Evolutionary conservation across 2,113 vertebrate species (phyloP).

Genomic region (Epinephelus cyanopodus): DNA sequence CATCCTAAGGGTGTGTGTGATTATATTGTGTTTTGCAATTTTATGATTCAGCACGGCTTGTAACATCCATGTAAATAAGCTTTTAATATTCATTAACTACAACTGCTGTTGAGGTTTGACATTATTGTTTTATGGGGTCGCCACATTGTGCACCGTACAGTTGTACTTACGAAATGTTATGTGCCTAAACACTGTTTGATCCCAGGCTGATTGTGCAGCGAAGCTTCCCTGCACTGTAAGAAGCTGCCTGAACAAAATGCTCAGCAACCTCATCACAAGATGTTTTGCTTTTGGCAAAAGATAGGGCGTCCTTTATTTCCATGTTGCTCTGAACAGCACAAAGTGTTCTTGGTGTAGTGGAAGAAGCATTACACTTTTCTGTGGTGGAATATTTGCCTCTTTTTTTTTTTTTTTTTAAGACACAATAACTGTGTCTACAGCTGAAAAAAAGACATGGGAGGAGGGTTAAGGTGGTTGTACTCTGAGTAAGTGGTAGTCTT

Average conservation of each 20-base stretch:
- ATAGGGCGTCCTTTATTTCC: conserved; percentile 19
- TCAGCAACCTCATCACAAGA: conserved; percentile 20
- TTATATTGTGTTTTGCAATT: conserved; percentile 56
- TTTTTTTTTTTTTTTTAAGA: conserved; percentile 29
- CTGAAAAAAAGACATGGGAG: conserved; percentile 24
- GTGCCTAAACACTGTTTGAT: conserved; percentile 41
- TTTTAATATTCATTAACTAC: conserved; percentile 53
- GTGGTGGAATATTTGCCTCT: conserved; percentile 35
- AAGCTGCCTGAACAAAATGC: conserved; percentile 42
- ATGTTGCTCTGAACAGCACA: conserved; percentile 20
- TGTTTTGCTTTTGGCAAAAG: conserved; percentile 47
- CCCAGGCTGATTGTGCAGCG: conserved; percentile 11
- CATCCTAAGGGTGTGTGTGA: conserved; percentile 45
- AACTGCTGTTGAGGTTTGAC: conserved; percentile 26
- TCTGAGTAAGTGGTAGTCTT: conserved; percentile 39
- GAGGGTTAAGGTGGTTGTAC: conserved; percentile 37
- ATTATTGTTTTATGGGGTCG: conserved; percentile 37
- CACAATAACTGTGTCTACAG: background rate
- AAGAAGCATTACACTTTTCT: conserved; percentile 2
- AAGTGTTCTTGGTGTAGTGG: conserved; percentile 13
- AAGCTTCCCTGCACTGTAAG: conserved; percentile 1
- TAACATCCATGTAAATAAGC: conserved; percentile 52
- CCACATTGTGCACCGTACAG: conserved; percentile 5
- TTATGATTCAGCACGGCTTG: conserved; percentile 41
- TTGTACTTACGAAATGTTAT: conserved; percentile 21